Percentiles rank a stretch among this genome's conserved stretches.
These are phyloP conservation scores for Neoitamus cyanurus DNA, from an alignment of 2,888 invertebrate genomes.

Conservation along the genomic window DNA sequence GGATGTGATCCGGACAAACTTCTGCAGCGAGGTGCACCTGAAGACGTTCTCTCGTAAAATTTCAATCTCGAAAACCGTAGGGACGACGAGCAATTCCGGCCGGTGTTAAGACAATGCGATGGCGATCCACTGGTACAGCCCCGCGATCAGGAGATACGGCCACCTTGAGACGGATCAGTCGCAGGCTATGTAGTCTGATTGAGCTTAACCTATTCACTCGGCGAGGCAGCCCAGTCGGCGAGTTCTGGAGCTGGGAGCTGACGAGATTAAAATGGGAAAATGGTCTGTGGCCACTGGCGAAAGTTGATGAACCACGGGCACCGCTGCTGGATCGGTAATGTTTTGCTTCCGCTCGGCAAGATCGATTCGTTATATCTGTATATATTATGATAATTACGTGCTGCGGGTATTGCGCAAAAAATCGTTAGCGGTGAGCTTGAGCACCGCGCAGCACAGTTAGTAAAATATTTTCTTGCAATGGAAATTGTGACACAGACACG, in stretches of 20 bases:
- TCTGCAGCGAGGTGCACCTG: neutral
- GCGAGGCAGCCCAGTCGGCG: neutral
- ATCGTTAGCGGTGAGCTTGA: slow-evolving; percentile 3
- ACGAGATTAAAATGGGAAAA: slow-evolving; percentile 27
- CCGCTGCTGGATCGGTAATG: slow-evolving; percentile 41
- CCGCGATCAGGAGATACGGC: neutral
- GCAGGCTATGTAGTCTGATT: slow-evolving; percentile 23
- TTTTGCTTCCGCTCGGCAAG: slow-evolving; percentile 31
- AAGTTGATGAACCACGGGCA: slow-evolving; percentile 22
- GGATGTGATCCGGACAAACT: neutral
- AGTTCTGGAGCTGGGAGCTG: neutral
- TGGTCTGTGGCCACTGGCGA: slow-evolving; percentile 37
- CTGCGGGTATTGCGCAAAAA: slow-evolving; percentile 14
- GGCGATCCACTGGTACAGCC: neutral
- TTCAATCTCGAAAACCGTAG: slow-evolving; percentile 3
- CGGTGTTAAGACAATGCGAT: slow-evolving; percentile 25
- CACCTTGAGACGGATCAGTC: slow-evolving; percentile 8
- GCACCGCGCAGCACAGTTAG: neutral
- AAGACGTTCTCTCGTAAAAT: neutral
- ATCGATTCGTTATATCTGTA: slow-evolving; percentile 36
- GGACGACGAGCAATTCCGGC: neutral
- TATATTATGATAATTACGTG: slow-evolving; percentile 26
- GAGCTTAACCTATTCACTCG: neutral
- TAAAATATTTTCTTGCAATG: slow-evolving; percentile 26
- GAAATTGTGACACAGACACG: slow-evolving; percentile 10